Evolutionary conservation across 2,113 vertebrate genomes (phyloP).

Genomic region (Edolisoma coerulescens): DNA sequence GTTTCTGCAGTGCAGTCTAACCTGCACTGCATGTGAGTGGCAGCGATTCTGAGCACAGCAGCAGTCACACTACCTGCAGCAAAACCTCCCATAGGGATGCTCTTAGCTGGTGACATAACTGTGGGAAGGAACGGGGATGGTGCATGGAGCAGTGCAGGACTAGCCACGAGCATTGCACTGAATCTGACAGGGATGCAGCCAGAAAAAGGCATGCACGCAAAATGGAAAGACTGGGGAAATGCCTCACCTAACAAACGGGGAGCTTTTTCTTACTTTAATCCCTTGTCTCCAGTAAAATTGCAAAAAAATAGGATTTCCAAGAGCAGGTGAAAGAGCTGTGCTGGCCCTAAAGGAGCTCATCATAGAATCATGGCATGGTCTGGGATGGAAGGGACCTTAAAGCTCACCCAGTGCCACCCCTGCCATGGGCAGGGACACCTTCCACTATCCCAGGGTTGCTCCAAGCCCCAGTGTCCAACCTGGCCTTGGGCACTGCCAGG

Average conservation of each 20-base stretch:
- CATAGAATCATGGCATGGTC: not conserved
- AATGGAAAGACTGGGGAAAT: not conserved
- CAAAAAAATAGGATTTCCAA: not conserved
- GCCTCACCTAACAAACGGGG: rapidly evolving
- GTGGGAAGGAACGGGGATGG: rapidly evolving
- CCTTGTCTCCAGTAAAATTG: not conserved
- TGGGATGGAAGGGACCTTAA: not conserved
- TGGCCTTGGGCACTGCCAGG: not conserved
- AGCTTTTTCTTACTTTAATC: not conserved
- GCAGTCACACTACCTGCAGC: not conserved
- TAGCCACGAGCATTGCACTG: rapidly evolving
- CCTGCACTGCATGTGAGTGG: rapidly evolving
- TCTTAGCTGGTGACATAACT: too few relatives aligned
- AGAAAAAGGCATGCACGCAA: not conserved
- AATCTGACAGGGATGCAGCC: not conserved
- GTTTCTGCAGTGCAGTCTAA: not conserved
- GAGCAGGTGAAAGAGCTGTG: not conserved
- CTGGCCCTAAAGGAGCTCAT: not conserved
- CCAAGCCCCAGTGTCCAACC: rapidly evolving
- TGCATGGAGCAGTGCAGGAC: not conserved
- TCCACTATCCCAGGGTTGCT: rapidly evolving
- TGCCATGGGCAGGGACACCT: not conserved
- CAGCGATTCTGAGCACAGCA: not conserved
- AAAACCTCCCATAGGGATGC: not conserved
- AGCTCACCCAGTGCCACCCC: rapidly evolving